These are phyloP conservation scores for Cheilosia impressa DNA, from an alignment of 2,888 invertebrate species.

Conservation along the genomic window DNA sequence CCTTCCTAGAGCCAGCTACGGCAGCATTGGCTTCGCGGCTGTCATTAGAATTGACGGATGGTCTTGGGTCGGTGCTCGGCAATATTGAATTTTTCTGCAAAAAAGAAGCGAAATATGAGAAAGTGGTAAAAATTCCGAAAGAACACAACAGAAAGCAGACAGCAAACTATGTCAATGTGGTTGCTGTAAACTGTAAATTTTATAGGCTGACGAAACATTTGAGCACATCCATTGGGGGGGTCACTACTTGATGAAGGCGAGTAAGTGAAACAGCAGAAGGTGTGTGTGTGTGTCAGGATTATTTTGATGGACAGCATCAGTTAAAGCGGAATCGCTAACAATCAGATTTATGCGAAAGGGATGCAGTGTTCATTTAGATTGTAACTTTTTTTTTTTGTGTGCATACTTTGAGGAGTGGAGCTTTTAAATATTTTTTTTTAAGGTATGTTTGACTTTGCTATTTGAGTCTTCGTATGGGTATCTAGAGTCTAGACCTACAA, in stretches of 20 bases:
- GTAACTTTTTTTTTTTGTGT: too few relatives aligned
- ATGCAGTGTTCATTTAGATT: neutral
- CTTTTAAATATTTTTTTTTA: too few relatives aligned
- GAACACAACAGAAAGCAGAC: conserved; percentile 21
- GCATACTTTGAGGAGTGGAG: too few relatives aligned
- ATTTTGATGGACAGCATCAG: conserved; percentile 62
- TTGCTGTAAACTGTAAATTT: conserved; percentile 60
- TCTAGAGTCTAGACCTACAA: too few relatives aligned
- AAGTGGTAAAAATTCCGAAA: conserved; percentile 35
- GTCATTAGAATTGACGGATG: conserved; percentile 71
- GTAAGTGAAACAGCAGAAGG: conserved; percentile 13
- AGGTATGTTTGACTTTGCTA: too few relatives aligned
- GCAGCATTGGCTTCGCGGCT: conserved; percentile 43
- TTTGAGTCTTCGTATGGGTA: too few relatives aligned
- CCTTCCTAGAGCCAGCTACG: conserved; percentile 14
- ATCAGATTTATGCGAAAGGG: neutral
- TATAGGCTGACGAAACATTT: conserved; percentile 59
- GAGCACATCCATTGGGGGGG: neutral
- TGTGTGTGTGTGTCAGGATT: conserved; percentile 32
- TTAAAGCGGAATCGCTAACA: conserved; percentile 37
- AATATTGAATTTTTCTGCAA: conserved; percentile 76
- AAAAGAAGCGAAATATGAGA: conserved; percentile 49
- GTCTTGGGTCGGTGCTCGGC: conserved; percentile 56
- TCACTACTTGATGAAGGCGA: conserved; percentile 19
- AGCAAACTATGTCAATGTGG: conserved; percentile 51